Conservation (phyloP, 2,113 vertebrate species). For the Struthio camelus region DNA sequence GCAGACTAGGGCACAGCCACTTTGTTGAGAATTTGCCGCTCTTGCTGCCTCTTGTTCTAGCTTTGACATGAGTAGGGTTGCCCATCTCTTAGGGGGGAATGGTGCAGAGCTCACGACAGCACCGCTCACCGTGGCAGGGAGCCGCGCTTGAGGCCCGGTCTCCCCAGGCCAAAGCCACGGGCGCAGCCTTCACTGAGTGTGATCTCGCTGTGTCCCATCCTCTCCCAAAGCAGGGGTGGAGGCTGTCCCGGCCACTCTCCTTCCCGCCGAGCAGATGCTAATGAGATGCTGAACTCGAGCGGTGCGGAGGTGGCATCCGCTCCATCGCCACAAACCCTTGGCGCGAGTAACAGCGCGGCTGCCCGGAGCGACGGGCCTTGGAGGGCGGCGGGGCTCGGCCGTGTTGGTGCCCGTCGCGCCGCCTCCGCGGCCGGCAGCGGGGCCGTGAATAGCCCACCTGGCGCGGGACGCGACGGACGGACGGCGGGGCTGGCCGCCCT, state of each 20-base stretch:
- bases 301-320: not conserved
- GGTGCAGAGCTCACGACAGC: not conserved
- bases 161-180: not conserved
- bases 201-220: accelerated
- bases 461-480: too few species aligned
- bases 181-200: not conserved
- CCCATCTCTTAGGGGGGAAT: accelerated
- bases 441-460: not conserved
- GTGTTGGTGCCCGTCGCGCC: accelerated
- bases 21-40: not conserved
- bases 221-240: not conserved
- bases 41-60: not conserved
- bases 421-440: not conserved
- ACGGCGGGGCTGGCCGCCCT: not conserved
- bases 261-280: not conserved
- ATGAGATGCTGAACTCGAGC: not conserved
- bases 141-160: not conserved
- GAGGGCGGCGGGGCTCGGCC: not conserved
- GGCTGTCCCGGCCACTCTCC: not conserved
- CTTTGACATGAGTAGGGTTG: not conserved
- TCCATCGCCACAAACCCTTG: accelerated
- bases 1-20: not conserved
- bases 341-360: accelerated
- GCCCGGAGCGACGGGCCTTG: not conserved
- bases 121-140: not conserved